Evolutionary conservation across 1,140 invertebrate species (phyloP), one percentile per base, ranked within the genome.

Genomic region (Caenorhabditis brenneri): DNA sequence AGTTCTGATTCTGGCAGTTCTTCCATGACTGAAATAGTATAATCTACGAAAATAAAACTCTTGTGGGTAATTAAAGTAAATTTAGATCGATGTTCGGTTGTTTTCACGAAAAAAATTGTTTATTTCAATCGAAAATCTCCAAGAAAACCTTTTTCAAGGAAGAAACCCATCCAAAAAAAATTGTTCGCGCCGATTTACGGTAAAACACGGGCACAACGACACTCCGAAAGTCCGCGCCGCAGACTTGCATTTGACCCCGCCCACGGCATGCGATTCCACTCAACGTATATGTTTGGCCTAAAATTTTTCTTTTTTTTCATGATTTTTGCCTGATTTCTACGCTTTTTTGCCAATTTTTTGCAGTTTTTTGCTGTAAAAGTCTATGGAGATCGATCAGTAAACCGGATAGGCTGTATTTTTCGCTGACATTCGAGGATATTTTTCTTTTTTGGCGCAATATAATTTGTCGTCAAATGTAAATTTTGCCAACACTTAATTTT

Each of bases 231-330:
- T 36, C n/a, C 36, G n/a, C 29, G 65, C 65, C 36, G 65, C 65
- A 46, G 0, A 22, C 10, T 74, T 74, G 36, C 65, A 46, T n/a
- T n/a, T n/a, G 10, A 24, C 33, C 24, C 65, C 65, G 33, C 65
- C 65, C 36, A 15, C 16, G 29, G 58, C 58, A 36, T 31, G 58
- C 5, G 33, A 16, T 19, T n/a, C n/a, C 3, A 2, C 29, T 27
- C 65, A 9, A 16, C 29, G n/a, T 4, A 74, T 12, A n/a, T 74
- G 22, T 24, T 74, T 5, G 65, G 65, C 65, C 65, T 74, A 74
- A 74, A 74, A 74, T 42, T 74, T n/a, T 74, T 65, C 15, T n/a
- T n/a, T 16, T 65, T 65, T 65, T 60, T 65, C 36, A n/a, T n/a
- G n/a, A n/a, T n/a, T n/a, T n/a, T n/a, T n/a, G n/a, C 58, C 10